Percentiles rank a stretch among this genome's conserved stretches.
Evolutionary conservation across 2,888 invertebrate genomes (phyloP).

Genomic region (Rhabditophanes sp.): DNA sequence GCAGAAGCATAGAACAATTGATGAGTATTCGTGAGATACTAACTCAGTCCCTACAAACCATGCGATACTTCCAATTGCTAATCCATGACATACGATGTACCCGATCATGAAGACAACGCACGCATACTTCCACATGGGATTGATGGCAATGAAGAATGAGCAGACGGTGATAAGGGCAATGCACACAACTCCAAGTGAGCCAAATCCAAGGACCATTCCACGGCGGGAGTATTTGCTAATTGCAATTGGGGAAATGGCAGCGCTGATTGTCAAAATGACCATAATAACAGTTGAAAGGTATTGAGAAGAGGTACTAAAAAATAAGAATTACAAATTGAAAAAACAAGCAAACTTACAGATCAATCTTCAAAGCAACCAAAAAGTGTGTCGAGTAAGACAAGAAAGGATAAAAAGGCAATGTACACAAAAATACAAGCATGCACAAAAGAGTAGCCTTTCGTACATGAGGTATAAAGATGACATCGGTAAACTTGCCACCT

Average conservation of each 20-base stretch:
- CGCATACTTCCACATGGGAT: slow-evolving; percentile 13
- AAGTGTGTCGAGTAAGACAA: slow-evolving; percentile 31
- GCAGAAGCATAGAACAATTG: slow-evolving; percentile 29
- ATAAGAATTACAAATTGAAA: slow-evolving; percentile 1
- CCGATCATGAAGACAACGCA: slow-evolving; percentile 21
- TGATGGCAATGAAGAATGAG: slow-evolving; percentile 14
- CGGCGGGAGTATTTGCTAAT: slow-evolving; percentile 23
- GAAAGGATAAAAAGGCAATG: slow-evolving; percentile 37
- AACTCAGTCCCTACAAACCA: slow-evolving; percentile 35
- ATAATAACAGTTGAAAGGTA: slow-evolving; percentile 26
- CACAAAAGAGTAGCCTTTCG: slow-evolving; percentile 25
- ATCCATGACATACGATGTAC: slow-evolving; percentile 29
- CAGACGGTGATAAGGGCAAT: slow-evolving; percentile 9
- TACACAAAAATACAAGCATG: slow-evolving; percentile 22
- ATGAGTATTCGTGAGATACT: slow-evolving; percentile 20
- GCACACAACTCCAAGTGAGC: slow-evolving; percentile 9
- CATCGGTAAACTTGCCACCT: neutral
- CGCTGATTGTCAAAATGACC: slow-evolving; percentile 22
- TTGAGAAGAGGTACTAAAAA: slow-evolving; percentile 22
- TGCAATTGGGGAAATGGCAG: slow-evolving; percentile 21
- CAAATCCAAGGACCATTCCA: slow-evolving; percentile 12
- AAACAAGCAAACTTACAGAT: slow-evolving; percentile 11
- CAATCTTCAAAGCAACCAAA: slow-evolving; percentile 18
- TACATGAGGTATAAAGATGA: slow-evolving; percentile 15
- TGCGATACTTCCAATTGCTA: slow-evolving; percentile 31